Conservation (phyloP, 2,113 vertebrate genomes). For the Thomomys bottae region DNA sequence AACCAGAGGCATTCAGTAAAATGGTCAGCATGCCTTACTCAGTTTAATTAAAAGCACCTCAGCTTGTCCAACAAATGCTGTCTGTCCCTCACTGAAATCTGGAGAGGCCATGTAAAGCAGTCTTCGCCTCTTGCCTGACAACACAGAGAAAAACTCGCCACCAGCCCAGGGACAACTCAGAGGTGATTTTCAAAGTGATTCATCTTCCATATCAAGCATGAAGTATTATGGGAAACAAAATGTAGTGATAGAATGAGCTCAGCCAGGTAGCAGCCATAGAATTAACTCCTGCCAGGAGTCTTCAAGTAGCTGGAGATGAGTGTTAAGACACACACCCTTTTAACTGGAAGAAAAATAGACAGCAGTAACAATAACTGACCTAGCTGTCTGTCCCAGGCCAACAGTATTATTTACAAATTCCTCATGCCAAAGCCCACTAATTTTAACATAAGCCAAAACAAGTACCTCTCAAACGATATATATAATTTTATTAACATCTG, state of each 20-base stretch:
- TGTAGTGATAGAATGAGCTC: not conserved
- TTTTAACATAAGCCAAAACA: not conserved
- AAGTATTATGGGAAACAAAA: not conserved
- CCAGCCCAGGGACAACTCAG: not conserved
- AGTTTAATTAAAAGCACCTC: not conserved
- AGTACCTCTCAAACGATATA: not conserved
- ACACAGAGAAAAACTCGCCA: not conserved
- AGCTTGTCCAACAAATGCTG: fast-evolving
- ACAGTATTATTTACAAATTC: not conserved
- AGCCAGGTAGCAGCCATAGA: not conserved
- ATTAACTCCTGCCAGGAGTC: not conserved
- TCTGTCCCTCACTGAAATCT: not conserved
- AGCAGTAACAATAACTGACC: not conserved
- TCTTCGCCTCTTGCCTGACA: not conserved
- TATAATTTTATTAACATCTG: not conserved
- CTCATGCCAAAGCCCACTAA: not conserved
- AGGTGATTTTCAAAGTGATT: not conserved
- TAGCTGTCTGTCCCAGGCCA: not conserved
- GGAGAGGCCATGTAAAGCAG: not conserved
- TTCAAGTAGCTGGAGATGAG: not conserved
- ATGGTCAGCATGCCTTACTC: not conserved
- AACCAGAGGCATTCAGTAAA: not conserved
- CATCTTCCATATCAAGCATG: not conserved
- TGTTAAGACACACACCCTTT: not conserved
- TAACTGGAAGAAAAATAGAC: not conserved